A percentile compares a stretch with the other conserved stretches of the same genome.
phyloP scores from a whole-genome alignment of 1,140 invertebrate species.

The Ladona fulva region DNA sequence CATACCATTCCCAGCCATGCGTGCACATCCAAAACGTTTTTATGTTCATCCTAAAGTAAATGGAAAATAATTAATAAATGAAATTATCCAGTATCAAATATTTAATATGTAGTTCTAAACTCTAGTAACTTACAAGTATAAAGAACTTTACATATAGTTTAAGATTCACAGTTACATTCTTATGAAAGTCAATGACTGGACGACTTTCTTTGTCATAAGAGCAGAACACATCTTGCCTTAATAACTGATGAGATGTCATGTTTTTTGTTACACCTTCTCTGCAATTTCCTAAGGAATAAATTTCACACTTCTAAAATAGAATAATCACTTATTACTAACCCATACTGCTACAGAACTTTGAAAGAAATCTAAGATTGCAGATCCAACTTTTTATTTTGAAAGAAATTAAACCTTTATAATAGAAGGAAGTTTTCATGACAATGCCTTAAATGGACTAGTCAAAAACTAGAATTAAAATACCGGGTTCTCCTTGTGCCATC shows the following conservation, averaged over 20 bases:
- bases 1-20: slow-evolving; percentile 19
- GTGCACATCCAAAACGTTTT: slow-evolving; percentile 30
- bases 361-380: too few species aligned
- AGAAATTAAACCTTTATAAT: too few species aligned
- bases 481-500: neutral
- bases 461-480: neutral
- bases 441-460: too few species aligned
- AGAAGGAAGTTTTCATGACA: too few species aligned
- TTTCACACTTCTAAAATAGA: neutral
- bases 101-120: too few species aligned
- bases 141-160: neutral
- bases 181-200: neutral
- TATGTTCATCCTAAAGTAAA: slow-evolving; percentile 21
- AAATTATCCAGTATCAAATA: too few species aligned
- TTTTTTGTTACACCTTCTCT: neutral
- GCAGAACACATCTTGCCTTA: neutral
- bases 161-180: neutral
- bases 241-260: neutral
- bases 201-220: neutral
- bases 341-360: too few species aligned
- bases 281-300: neutral
- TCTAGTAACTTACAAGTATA: neutral
- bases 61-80: neutral
- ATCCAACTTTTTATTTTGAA: too few species aligned
- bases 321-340: too few species aligned